Evolutionary conservation across 2,888 invertebrate species (phyloP), one percentile per base, ranked within the genome.

Genomic region (Monochamus alternatus): DNA sequence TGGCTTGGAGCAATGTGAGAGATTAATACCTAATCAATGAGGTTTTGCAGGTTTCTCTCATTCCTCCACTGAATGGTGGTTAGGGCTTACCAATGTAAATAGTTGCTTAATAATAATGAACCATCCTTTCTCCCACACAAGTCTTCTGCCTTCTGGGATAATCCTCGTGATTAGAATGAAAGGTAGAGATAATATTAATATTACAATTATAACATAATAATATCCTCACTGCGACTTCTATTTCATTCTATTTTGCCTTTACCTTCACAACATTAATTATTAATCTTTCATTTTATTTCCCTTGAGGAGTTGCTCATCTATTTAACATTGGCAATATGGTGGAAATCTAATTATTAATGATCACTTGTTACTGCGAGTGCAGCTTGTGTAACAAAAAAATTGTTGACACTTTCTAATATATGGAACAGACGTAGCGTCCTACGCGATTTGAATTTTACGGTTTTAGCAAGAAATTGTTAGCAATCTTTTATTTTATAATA

Each of bases 381-480:
- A 47, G 2, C 66, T 14, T 52, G 38, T 32, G n/a, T 14, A 55
- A 55, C 66, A 52, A 67, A 67, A 55, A 67, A 67, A 32, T 67
- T 55, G 31, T 51, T 66, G 12, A 55, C 55, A 67, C 66, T 67
- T 67, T 67, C 66, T 67, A 67, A 67, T 67, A 67, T 67, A 67
- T 67, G 66, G 66, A 67, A 67, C 51, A 67, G 66, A 67, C 52
- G 55, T 52, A 67, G 31, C 66, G 31, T 9, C 14, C n/a, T 32
- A 67, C 66, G 55, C 52, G 66, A 31, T 32, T 31, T 38, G 66
- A 51, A 67, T 67, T 52, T 67, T 67, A 32, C 66, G 12, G 38
- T 67, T 67, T 55, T 55, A 67, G 30, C 66, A 52, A 52, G 66
- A 67, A 67, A 52, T 67, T n/a, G 66, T 32, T 5, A 67, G 31